Base-by-base conservation (phyloP, 1,140 invertebrate species). In the Centruroides sculpturatus region DNA sequence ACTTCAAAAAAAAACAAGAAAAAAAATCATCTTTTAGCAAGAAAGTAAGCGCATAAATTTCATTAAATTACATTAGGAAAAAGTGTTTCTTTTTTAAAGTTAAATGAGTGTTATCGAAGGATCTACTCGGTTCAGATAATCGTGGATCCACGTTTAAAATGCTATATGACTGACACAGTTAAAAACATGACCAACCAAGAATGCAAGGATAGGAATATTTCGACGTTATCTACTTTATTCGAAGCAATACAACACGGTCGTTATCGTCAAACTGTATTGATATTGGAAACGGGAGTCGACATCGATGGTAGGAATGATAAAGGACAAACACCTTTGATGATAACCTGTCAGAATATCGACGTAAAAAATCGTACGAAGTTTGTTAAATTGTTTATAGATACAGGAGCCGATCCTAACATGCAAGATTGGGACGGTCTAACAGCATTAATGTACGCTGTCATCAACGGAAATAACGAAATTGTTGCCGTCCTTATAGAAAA, bases 251-350 rank as follows among this genome's bases (percentile, higher is more conserved):
- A 57, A 12, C 57, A 60, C 13, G 60, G 60, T 34, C 13, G 62
- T 35, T 54, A 60, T 36, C 41, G 67, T n/a, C 65, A 71, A 65
- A 57, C 68, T 23, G 59, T 68, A 49, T 59, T 71, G 36, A 35
- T 70, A 5, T 59, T 70, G 5, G 66, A 70, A 59, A 63, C 66
- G 11, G 71, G 71, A 11, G 58, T 61, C 35, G 66, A 71, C 52
- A 63, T 69, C 1, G 66, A 72, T 57, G 63, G 61, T 12, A 48
- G 67, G 4, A 70, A 69, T 55, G 67, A 64, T 8, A 36, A 52
- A n/a, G 63, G 66, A 4, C 68, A 71, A 52, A 68, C 71, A 0
- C 64, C 69, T 4, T 62, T 72, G 4, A 70, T 71, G 53, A 59
- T 59, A 13, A 58, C 62, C 5, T 62, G 67, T 11, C 41, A 59